A percentile compares a stretch with the other conserved stretches of the same genome.
These are phyloP conservation scores for Eupsilia transversa DNA, from an alignment of 2,888 invertebrate genomes.

Conservation along the genomic window DNA sequence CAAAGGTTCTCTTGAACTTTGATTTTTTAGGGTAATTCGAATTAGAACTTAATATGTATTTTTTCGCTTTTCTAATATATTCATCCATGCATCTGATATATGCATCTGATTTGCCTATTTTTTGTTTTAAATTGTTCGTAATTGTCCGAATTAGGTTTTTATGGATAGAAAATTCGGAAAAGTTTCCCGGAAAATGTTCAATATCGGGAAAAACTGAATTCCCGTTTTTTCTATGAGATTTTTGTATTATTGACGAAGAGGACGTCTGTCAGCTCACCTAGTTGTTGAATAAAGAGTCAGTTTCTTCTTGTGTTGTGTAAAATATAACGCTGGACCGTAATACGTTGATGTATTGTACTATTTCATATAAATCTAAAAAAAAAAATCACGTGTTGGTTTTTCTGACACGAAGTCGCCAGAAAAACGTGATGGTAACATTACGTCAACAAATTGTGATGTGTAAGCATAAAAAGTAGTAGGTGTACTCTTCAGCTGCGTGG, in stretches of 20 bases:
- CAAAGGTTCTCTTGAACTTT: constrained; percentile 19
- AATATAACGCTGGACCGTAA: neutral
- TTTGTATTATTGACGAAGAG: neutral
- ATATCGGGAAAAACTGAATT: neutral
- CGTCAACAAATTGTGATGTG: constrained; percentile 36
- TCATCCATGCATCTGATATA: neutral
- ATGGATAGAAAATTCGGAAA: neutral
- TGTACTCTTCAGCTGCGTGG: constrained; percentile 42
- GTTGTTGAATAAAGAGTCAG: neutral
- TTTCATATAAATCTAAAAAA: neutral
- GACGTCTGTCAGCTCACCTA: neutral
- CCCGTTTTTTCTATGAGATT: neutral
- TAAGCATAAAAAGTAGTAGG: constrained; percentile 36
- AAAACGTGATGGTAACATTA: neutral
- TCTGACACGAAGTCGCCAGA: neutral
- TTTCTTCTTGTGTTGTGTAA: neutral
- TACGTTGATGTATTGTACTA: neutral
- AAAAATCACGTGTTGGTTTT: constrained; percentile 8
- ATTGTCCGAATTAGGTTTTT: neutral
- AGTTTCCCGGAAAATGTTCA: neutral
- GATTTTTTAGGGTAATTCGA: neutral
- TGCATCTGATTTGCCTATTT: neutral
- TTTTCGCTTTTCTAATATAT: neutral
- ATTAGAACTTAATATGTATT: neutral
- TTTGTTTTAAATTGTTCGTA: neutral